Base-by-base conservation (phyloP, 2,113 vertebrate species). In the Tylochromis polylepis region DNA sequence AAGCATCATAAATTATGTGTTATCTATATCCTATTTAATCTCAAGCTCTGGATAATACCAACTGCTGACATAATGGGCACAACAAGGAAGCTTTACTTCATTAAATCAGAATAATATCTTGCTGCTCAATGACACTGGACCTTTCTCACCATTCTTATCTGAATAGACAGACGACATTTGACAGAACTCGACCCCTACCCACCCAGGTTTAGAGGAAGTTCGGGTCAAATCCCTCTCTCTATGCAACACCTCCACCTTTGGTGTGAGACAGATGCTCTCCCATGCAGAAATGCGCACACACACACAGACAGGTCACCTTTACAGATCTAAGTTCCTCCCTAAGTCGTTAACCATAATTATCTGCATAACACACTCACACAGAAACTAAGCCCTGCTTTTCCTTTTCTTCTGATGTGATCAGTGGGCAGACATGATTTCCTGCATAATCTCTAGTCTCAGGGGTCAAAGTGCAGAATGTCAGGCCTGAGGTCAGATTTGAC, bases 391-490 rank as follows among this genome's bases (percentile, higher is more conserved):
- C 11, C 56, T 82, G 72, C 38, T 36, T 78, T 79, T 53, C 85
- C 88, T 92, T 87, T 92, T 88, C 93, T 91, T 88, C 51, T 85
- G 49, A 85, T 11, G 53, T 91, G 83, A 75, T 91, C 62, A 89
- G 55, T 41, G 60, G 46, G 57, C 89, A 84, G 46, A 91, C 88
- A 91, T 93, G 82, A 92, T 87, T 11, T 59, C 80, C 81, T 59
- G 22, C 15, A 2, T 91, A 88, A 93, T 87, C 93, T 91, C 57
- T 67, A 55, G 51, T 86, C 87, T 86, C 80, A 43, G 83, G 58
- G 83, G 90, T 91, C 89, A 88, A 46, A 93, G 93, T 85, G 84
- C 82, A 94, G 53, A 79, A 88, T 87, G 82, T 84, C 67, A 79
- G 86, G 78, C 81, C 78, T 11, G 58, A 81, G 85, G 82, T 91